Base-by-base conservation (phyloP, 2,797 vertebrate genomes). In the Pelodytes ibericus region DNA sequence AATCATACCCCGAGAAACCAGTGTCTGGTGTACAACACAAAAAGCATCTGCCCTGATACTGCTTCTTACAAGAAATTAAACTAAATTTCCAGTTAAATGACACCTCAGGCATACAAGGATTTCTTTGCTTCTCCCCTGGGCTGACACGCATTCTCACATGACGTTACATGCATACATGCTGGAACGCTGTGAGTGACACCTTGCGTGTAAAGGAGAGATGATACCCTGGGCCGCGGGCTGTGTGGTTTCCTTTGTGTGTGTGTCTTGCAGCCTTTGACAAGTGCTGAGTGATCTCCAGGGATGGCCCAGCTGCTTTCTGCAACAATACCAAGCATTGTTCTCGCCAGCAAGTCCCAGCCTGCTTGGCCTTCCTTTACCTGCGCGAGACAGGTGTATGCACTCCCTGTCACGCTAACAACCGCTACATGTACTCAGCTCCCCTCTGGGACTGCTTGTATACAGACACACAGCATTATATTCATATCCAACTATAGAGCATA, bases 281-380 rank as follows among this genome's bases (percentile, higher is more conserved):
- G 85, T 41, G 82, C 84, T 88, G 84, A 86, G 81, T 86, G 91
- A 92, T 89, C 31, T 87, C 87, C 81, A 0, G 81, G 88, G 87
- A 73, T 86, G 87, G 88, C 89, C 85, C 91, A 90, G 81, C 84
- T 86, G 90, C 30, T 57, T 20, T 74, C 82, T 86, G 89, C 88
- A 89, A 96, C 94, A 96, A 96, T 95, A 91, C 87, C 76, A 83
- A 82, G 85, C 91, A 95, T 96, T 97, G 95, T 96, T 91, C 87
- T 63, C 63, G 67, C 84, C 27, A 89, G 89, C 95, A 95, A 90
- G 95, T 90, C 93, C 83, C 88, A 91, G 93, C 95, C 87, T 95
- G 95, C 82, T 81, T 83, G 82, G 84, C 87, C 87, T 90, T 85
- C 89, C 88, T 89, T 86, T 92, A 92, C 92, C 92, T 94, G 91